These are phyloP conservation scores for Arizona elegans DNA, from an alignment of 2,113 vertebrate genomes.

Conservation along the genomic window DNA sequence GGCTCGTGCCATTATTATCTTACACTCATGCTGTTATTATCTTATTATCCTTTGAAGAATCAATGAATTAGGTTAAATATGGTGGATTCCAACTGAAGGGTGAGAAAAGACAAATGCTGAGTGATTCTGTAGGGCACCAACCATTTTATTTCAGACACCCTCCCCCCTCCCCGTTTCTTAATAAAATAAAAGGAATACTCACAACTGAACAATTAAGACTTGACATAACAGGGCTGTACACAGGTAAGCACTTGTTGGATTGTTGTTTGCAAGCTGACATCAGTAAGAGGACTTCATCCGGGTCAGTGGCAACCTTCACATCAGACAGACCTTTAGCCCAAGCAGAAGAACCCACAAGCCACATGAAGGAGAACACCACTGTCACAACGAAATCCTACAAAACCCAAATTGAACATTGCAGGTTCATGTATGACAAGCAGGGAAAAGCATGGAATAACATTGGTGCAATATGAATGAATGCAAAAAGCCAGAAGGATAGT, in stretches of 20 bases:
- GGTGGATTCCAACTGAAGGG: neutral
- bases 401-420: conserved; percentile 48
- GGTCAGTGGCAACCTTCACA: conserved; percentile 90
- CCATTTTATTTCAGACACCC: neutral
- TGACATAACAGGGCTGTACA: conserved; percentile 89
- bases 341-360: conserved; percentile 94
- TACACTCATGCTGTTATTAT: neutral
- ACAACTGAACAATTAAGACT: conserved; percentile 97
- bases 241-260: conserved; percentile 84
- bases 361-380: conserved; percentile 96
- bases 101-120: neutral
- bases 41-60: neutral
- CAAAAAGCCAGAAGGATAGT: neutral
- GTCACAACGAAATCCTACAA: conserved; percentile 94
- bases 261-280: conserved; percentile 91
- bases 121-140: neutral
- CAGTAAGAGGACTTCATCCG: conserved; percentile 86
- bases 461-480: neutral
- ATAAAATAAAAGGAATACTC: conserved; percentile 48
- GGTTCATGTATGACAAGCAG: neutral
- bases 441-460: neutral
- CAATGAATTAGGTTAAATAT: neutral
- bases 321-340: conserved; percentile 98
- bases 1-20: neutral
- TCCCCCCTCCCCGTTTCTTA: neutral